Base-by-base conservation (phyloP, 1,140 invertebrate genomes). In the Tribolium madens region DNA sequence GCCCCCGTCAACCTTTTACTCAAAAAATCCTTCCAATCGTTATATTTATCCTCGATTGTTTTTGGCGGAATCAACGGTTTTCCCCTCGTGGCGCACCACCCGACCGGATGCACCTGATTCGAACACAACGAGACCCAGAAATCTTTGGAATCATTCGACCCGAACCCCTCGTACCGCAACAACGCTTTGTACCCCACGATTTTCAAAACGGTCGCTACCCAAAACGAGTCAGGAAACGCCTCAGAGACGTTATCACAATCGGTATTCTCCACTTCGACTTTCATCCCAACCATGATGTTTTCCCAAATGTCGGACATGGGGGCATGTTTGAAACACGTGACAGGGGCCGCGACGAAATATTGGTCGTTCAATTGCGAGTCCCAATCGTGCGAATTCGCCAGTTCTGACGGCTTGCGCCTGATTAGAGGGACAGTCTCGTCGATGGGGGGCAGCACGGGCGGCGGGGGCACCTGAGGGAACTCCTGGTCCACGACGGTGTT, bases 91-190 rank as follows among this genome's bases (percentile, higher is more conserved):
- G 97, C 97, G 88, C 97, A 98, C 97, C 97, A 98, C 12, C 97
- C 97, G 46, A 99, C 96, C 18, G 95, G 95, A 87, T 98, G 96
- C 17, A 99, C 95, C 83, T 96, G 93, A 72, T 95, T 93, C 53
- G 95, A 95, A 87, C 96, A 97, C 15, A 99, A 87, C 83, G 97
- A 97, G 0, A 98, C 92, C 97, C 97, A 99, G 86, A 98, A 98
- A 86, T 98, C 97, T 86, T 96, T 94, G 5, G 92, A 92, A 33
- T 89, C 87, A 87, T 97, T 96, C 80, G 91, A 90, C 0, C 94
- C 96, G 87, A 97, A 98, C 7, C 97, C 97, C 88, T 98, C 97
- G 87, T 97, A 98, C 69, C 97, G 89, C 80, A 99, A 86, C 57
- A 97, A 86, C n/a, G 95, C 96, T 88, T 96, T 96, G 83, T 98